phyloP scores from a whole-genome alignment of 2,888 invertebrate species.

The Diarsia rubi region DNA sequence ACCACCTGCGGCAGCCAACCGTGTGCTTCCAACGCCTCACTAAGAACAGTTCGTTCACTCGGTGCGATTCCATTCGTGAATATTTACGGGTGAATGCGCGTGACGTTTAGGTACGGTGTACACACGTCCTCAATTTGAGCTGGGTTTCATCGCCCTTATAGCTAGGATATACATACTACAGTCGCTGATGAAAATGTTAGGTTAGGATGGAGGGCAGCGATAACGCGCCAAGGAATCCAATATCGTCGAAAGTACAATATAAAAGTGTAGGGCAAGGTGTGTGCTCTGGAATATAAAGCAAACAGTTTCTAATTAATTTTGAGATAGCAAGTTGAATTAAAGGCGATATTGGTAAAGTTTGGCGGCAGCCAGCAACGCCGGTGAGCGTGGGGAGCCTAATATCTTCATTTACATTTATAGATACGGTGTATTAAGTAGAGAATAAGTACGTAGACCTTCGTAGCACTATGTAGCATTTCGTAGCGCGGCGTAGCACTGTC shows the following conservation, averaged over 20 bases:
- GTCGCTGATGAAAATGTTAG: constrained; percentile 54
- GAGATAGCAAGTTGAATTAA: constrained; percentile 61
- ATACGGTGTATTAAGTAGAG: constrained; percentile 33
- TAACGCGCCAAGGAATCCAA: constrained; percentile 63
- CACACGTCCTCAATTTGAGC: constrained; percentile 55
- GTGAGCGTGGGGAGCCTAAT: constrained; percentile 43
- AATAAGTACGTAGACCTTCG: constrained; percentile 45
- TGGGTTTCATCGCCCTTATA: constrained; percentile 41
- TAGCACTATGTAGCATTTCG: constrained; percentile 58
- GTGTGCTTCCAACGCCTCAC: constrained; percentile 43
- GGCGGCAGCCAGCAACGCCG: constrained; percentile 38
- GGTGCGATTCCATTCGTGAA: constrained; percentile 55
- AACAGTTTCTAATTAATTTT: constrained; percentile 70
- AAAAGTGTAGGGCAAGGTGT: constrained; percentile 57
- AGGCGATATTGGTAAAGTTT: constrained; percentile 68
- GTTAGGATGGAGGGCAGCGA: constrained; percentile 52
- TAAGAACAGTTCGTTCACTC: constrained; percentile 53
- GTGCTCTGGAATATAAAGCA: constrained; percentile 60
- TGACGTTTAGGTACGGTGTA: constrained; percentile 61
- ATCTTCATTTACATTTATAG: constrained; percentile 59
- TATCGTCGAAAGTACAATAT: constrained; percentile 31
- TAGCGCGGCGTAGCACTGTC: constrained; percentile 46
- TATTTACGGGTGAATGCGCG: constrained; percentile 66
- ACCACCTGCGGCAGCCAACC: constrained; percentile 38
- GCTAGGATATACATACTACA: constrained; percentile 33